Conservation (phyloP, 2,113 vertebrate species). For the Brienomyrus brachyistius region DNA sequence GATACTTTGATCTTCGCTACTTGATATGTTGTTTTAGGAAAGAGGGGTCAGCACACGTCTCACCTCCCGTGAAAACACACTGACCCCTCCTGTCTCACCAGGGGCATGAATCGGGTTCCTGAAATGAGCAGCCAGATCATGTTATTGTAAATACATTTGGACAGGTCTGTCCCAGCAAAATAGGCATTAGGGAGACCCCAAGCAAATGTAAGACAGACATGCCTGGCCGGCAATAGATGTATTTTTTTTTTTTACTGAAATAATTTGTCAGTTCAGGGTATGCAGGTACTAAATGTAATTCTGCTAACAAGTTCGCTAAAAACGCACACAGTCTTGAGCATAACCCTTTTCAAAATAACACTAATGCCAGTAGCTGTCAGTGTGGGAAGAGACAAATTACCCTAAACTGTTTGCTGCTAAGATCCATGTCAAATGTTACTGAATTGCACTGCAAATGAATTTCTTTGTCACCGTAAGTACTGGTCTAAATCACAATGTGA, state of each 20-base stretch:
- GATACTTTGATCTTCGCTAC: conserved; percentile 3
- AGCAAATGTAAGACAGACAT: not conserved
- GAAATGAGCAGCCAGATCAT: not conserved
- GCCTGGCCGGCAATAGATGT: not conserved
- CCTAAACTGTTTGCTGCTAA: not conserved
- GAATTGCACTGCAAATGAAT: not conserved
- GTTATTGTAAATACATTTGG: not conserved
- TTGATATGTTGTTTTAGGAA: not conserved
- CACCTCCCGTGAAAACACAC: not conserved
- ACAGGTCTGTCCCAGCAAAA: not conserved
- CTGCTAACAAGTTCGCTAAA: not conserved
- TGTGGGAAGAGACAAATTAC: not conserved
- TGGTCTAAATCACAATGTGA: not conserved
- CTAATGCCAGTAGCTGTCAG: not conserved
- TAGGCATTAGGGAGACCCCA: not conserved
- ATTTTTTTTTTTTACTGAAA: not conserved
- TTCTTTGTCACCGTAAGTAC: not conserved
- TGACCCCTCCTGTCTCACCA: not conserved
- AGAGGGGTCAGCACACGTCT: not conserved
- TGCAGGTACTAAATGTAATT: not conserved
- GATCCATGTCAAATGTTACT: not conserved
- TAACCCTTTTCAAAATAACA: not conserved
- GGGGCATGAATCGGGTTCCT: not conserved
- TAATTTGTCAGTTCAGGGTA: not conserved
- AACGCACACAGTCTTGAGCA: not conserved